Base-by-base conservation (phyloP, 2,888 invertebrate genomes). In the Anaspis maculata region DNA sequence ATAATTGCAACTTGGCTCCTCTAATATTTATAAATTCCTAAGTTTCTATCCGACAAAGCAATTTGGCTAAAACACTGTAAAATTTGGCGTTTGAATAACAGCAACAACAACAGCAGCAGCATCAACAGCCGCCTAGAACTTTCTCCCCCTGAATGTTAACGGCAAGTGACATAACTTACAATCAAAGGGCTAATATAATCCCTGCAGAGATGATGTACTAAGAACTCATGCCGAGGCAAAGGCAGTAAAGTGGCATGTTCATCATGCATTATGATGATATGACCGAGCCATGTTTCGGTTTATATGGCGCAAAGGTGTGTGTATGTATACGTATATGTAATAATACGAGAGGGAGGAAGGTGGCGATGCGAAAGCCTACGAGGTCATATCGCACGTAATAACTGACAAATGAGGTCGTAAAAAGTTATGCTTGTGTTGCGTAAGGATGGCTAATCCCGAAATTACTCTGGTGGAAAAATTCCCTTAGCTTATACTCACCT, bases 401-500 rank as follows among this genome's bases (percentile, higher is more conserved):
- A 36, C 40, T 29, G 32, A 40, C 41, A 42, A 44, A 46, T 42
- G 34, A 35, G 37, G 31, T 25, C 34, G 16, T 37, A 42, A 47
- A 46, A 41, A 28, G 32, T 29, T 15, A 23, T n/a, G n/a, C n/a
- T n/a, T n/a, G n/a, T n/a, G n/a, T n/a, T n/a, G n/a, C n/a, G 15
- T 10, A 31, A 25, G 19, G 11, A 15, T 16, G 10, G 16, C 16
- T 37, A 25, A 16, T 25, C 30, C 14, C 5, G 15, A 25, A 34
- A 22, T 30, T 30, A 35, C 13, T 13, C 11, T 22, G 23, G n/a
- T n/a, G 22, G 12, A 23, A 22, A 19, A n/a, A n/a, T n/a, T n/a
- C n/a, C n/a, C n/a, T n/a, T n/a, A n/a, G n/a, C n/a, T n/a, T 23
- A 24, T 21, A 19, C 39, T 76, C 66, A 80, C 87, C 73, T 86